Conservation (phyloP, 1,140 invertebrate species). For the Micrasema longulum region DNA sequence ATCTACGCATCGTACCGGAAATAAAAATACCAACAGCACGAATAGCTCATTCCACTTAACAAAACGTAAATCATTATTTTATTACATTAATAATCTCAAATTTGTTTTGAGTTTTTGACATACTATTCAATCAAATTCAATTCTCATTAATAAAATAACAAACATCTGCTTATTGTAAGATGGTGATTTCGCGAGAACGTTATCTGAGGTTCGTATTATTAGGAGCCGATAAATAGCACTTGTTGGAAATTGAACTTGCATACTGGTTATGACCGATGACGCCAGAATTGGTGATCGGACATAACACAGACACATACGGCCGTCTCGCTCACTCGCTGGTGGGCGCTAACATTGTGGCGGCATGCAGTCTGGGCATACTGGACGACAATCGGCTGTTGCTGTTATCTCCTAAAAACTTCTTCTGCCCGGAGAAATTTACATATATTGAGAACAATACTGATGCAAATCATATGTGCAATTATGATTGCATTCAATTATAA, state of each 20-base stretch:
- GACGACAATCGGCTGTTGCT: slow-evolving; percentile 13
- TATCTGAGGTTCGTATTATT: neutral
- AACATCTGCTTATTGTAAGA: neutral
- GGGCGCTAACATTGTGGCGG: slow-evolving; percentile 19
- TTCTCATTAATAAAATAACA: neutral
- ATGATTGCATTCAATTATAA: no score
- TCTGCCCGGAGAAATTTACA: slow-evolving; percentile 1
- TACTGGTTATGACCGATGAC: neutral
- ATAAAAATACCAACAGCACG: no score
- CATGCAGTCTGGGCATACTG: slow-evolving; percentile 29
- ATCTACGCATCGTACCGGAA: no score
- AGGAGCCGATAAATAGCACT: slow-evolving; percentile 10
- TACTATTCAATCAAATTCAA: no score
- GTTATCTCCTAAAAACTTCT: slow-evolving; percentile 28
- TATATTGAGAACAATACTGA: neutral
- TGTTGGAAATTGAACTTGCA: neutral
- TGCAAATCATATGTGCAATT: neutral
- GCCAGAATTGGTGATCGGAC: slow-evolving; percentile 4
- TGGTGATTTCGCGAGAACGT: neutral
- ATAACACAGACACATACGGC: slow-evolving; percentile 2
- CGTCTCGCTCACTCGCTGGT: neutral
- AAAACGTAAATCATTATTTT: no score
- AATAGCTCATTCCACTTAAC: no score
- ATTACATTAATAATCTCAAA: no score
- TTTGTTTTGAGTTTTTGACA: no score